Evolutionary conservation across 1,140 invertebrate species (phyloP).

Genomic region (Pseudomyrmex gracilis): DNA sequence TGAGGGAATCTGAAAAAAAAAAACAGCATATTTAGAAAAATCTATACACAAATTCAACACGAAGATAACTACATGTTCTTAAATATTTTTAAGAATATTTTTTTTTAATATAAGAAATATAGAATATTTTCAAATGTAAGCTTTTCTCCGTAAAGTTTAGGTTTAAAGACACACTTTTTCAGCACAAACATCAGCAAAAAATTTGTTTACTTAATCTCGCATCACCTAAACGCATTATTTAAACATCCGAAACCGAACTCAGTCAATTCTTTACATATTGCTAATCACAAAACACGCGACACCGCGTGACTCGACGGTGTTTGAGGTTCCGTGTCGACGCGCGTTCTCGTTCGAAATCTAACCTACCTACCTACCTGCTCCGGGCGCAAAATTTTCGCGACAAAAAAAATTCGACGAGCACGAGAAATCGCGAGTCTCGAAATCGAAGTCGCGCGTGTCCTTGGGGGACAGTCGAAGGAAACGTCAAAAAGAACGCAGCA

Average conservation of each 20-base stretch:
- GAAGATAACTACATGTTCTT: background rate
- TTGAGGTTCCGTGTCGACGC: background rate
- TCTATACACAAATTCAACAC: slow-evolving; percentile 4
- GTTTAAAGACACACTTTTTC: background rate
- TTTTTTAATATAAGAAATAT: no score
- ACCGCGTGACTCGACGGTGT: background rate
- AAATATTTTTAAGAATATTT: no score
- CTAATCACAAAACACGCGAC: slow-evolving; percentile 6
- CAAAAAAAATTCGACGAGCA: background rate
- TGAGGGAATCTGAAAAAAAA: slow-evolving; percentile 70
- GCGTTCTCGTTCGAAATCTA: background rate
- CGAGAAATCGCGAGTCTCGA: background rate
- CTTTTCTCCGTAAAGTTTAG: background rate
- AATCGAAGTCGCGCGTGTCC: background rate
- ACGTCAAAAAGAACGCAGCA: no score
- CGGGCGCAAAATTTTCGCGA: background rate
- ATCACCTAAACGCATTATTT: background rate
- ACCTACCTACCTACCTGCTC: no score
- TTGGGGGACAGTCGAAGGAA: background rate
- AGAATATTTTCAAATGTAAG: no score
- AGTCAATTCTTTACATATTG: background rate
- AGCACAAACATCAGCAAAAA: background rate
- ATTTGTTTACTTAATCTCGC: background rate
- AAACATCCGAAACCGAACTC: background rate
- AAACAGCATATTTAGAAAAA: slow-evolving; percentile 35